These are phyloP conservation scores for Gymnogyps californianus DNA, from an alignment of 2,113 vertebrate species.

Conservation along the genomic window DNA sequence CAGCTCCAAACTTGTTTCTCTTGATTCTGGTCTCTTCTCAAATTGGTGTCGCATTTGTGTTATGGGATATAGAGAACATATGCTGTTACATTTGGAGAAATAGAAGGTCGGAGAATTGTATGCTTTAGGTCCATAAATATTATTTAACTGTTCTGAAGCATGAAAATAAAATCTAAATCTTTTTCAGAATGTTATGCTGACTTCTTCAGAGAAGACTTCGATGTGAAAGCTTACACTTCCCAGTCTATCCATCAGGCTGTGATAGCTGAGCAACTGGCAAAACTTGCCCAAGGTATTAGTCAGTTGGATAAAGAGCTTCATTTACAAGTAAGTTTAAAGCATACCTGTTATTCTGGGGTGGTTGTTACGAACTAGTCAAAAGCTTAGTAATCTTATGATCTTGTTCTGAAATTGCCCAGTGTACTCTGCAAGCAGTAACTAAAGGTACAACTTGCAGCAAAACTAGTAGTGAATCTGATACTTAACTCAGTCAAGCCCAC, in stretches of 20 bases:
- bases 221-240: conserved; percentile 93
- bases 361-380: background rate
- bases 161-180: background rate
- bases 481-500: background rate
- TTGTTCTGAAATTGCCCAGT: background rate
- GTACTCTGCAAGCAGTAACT: background rate
- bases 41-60: accelerated
- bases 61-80: accelerated
- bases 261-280: conserved; percentile 92
- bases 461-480: background rate
- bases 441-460: background rate
- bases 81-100: background rate
- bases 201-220: conserved; percentile 89
- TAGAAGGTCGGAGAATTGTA: background rate
- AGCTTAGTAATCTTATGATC: background rate
- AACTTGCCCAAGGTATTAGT: conserved; percentile 94
- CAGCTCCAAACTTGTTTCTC: background rate
- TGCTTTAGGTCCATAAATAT: background rate
- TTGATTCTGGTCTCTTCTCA: background rate
- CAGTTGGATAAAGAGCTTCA: conserved; percentile 96
- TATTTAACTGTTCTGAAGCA: background rate
- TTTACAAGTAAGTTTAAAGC: conserved; percentile 80
- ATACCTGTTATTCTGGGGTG: background rate
- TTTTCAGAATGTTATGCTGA: conserved; percentile 87
- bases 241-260: conserved; percentile 93